Conservation (phyloP, 2,113 vertebrate species). For the Electrona antarctica region DNA sequence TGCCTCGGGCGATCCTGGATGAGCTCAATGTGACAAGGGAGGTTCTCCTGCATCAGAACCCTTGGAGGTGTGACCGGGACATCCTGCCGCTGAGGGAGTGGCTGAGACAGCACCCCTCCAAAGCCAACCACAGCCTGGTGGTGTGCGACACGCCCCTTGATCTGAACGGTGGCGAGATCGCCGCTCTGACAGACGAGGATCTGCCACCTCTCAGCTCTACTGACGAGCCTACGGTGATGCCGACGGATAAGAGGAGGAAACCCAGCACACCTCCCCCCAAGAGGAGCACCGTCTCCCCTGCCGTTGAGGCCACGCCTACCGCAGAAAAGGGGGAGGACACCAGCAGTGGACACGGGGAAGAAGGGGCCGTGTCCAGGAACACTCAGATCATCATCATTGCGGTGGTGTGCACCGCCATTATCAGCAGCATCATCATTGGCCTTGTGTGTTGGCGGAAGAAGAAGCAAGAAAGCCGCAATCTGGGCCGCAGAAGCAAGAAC, state of each 20-base stretch:
- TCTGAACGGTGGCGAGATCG: conserved; percentile 69
- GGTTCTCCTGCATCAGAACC: conserved; percentile 85
- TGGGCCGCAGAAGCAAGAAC: conserved; percentile 58
- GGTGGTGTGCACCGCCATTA: conserved; percentile 62
- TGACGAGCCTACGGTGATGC: conserved; percentile 28
- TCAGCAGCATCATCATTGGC: conserved; percentile 61
- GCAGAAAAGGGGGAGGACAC: conserved; percentile 36
- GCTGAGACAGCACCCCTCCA: conserved; percentile 77
- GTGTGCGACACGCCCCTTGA: conserved; percentile 77
- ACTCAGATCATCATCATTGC: conserved; percentile 58
- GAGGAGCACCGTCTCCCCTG: conserved; percentile 46
- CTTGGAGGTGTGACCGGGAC: conserved; percentile 87
- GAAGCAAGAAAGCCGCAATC: conserved; percentile 61
- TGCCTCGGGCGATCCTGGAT: conserved; percentile 81
- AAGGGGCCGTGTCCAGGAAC: conserved; percentile 5
- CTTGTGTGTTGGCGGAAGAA: conserved; percentile 69
- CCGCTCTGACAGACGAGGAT: conserved; percentile 54
- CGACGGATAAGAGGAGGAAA: conserved; percentile 51
- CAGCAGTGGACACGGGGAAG: conserved; percentile 33
- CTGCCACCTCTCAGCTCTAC: conserved; percentile 43
- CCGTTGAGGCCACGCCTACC: conserved; percentile 48
- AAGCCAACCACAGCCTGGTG: conserved; percentile 72
- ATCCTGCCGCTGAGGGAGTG: conserved; percentile 85
- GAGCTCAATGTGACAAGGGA: conserved; percentile 74
- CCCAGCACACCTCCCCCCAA: conserved; percentile 40